phyloP scores from a whole-genome alignment of 1,140 invertebrate genomes.

The Drosophila bocqueti region DNA sequence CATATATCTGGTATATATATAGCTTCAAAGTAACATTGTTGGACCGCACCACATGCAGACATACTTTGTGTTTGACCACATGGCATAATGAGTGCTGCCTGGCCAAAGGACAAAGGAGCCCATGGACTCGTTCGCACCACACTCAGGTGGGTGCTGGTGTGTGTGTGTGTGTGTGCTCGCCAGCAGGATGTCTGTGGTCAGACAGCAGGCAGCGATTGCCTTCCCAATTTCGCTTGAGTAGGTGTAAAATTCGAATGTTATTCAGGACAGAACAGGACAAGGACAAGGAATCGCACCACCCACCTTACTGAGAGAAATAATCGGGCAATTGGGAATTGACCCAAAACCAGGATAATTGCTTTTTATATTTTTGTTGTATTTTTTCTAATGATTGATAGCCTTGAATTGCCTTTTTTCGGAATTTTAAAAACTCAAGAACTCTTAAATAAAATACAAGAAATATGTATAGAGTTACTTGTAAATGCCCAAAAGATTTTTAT shows the following conservation, averaged over 20 bases:
- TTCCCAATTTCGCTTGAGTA: slow-evolving; percentile 24
- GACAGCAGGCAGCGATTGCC: slow-evolving; percentile 33
- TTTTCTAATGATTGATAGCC: slow-evolving; percentile 13
- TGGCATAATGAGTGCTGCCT: slow-evolving; percentile 64
- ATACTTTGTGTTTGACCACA: slow-evolving; percentile 76
- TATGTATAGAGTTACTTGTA: neutral
- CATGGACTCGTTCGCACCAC: slow-evolving; percentile 29
- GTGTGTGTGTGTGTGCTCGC: slow-evolving; percentile 1
- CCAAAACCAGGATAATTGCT: slow-evolving; percentile 8
- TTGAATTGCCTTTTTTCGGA: neutral
- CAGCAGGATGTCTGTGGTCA: slow-evolving; percentile 48
- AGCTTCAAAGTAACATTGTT: slow-evolving; percentile 62
- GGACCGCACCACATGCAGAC: slow-evolving; percentile 49
- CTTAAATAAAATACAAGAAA: neutral
- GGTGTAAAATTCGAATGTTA: slow-evolving; percentile 53
- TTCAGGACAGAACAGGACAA: slow-evolving; percentile 4
- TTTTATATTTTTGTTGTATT: neutral
- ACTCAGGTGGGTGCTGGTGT: slow-evolving; percentile 23
- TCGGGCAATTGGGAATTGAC: slow-evolving; percentile 25
- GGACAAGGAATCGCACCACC: neutral
- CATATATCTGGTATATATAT: slow-evolving; percentile 11
- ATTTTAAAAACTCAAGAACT: neutral
- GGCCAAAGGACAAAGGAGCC: slow-evolving; percentile 40
- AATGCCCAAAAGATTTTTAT: neutral
- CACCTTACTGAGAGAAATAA: slow-evolving; percentile 26